Evolutionary conservation across 1,140 invertebrate genomes (phyloP).

Genomic region (Trialeurodes vaporariorum): DNA sequence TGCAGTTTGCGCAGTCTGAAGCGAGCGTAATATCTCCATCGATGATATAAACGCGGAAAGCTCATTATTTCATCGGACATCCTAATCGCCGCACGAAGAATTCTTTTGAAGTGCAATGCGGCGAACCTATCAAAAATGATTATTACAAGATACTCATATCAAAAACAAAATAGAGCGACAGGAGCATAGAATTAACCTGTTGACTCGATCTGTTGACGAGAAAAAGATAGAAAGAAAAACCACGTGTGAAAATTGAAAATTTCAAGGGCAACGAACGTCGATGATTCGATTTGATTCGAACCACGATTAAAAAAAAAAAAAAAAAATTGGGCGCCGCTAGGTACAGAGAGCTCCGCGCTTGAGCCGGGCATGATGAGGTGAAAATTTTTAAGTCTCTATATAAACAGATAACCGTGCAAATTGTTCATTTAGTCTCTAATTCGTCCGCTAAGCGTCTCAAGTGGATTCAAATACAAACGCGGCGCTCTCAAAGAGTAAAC

Average conservation of each 20-base stretch:
- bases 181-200: too few relatives aligned
- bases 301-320: not conserved
- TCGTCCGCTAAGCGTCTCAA: not conserved
- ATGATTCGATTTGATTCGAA: not conserved
- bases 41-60: not conserved
- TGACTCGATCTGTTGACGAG: not conserved
- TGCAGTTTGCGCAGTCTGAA: too few relatives aligned
- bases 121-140: too few relatives aligned
- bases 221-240: not conserved
- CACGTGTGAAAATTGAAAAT: not conserved
- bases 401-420: not conserved
- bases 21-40: too few relatives aligned
- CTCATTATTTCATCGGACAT: not conserved
- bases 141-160: too few relatives aligned
- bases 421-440: not conserved
- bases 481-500: too few relatives aligned
- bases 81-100: not conserved
- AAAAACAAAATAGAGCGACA: too few relatives aligned
- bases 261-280: too few relatives aligned
- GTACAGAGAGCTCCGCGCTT: not conserved
- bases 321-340: not conserved
- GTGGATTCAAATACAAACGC: too few relatives aligned
- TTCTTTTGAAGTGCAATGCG: not conserved
- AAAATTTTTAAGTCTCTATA: not conserved
- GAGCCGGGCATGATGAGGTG: too few relatives aligned